Conservation (phyloP, 2,113 vertebrate genomes). For the Trichechus manatus region DNA sequence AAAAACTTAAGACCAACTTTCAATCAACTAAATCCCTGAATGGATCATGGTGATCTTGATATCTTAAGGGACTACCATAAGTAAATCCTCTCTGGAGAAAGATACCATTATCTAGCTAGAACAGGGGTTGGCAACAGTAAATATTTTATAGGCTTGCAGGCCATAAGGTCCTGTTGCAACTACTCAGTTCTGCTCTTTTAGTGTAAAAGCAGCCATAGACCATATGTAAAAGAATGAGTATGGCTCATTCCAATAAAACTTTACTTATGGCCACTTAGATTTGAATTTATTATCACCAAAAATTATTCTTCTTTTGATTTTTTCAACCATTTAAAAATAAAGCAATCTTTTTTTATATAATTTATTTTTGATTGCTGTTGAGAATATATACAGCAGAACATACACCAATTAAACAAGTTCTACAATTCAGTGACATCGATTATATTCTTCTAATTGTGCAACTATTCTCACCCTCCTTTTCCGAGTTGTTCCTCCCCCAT, state of each 20-base stretch:
- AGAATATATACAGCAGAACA: background rate
- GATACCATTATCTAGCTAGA: background rate
- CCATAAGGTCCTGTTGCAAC: background rate
- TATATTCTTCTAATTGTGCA: background rate
- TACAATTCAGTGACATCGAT: background rate
- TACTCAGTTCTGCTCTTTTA: background rate
- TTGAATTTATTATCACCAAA: background rate
- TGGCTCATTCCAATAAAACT: background rate
- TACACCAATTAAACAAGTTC: background rate
- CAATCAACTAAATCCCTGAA: conserved; percentile 8
- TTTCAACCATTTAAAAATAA: conserved; percentile 31
- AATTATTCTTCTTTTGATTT: conserved; percentile 13
- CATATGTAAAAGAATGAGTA: background rate
- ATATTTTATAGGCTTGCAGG: background rate
- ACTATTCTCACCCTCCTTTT: background rate
- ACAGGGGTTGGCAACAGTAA: background rate
- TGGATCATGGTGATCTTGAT: conserved; percentile 2
- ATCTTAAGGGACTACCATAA: background rate
- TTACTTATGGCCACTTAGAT: background rate
- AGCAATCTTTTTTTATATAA: background rate
- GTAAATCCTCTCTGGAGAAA: background rate
- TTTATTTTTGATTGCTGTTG: background rate
- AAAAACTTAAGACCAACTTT: background rate
- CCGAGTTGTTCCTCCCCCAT: background rate
- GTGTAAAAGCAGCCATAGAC: background rate